These are phyloP conservation scores for Phalanger gymnotis DNA, from an alignment of 2,797 vertebrate genomes.

Conservation along the genomic window DNA sequence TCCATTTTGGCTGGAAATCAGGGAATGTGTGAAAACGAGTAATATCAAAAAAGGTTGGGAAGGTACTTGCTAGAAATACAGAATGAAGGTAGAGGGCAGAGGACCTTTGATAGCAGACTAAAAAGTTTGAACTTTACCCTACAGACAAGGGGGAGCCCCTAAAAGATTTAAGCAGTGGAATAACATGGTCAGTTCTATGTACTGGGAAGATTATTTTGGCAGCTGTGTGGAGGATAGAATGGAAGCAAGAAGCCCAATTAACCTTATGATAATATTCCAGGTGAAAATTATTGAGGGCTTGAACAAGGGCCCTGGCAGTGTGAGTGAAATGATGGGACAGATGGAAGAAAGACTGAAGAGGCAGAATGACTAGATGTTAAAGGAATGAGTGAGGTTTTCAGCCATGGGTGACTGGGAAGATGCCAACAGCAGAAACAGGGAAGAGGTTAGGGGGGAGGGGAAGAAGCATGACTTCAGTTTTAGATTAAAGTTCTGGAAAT, in stretches of 20 bases:
- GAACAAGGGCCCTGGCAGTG: not conserved
- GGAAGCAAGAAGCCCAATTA: not conserved
- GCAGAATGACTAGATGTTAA: constrained; percentile 23
- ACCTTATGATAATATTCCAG: not conserved
- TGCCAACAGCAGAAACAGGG: not conserved
- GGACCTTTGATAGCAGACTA: not conserved
- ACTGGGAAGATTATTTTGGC: not conserved
- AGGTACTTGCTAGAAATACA: not conserved
- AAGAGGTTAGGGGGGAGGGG: constrained; percentile 27
- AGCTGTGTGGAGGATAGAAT: not conserved
- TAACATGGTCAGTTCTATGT: not conserved
- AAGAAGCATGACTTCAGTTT: not conserved
- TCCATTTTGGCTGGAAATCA: not conserved
- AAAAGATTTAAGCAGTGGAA: not conserved
- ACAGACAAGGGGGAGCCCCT: not conserved
- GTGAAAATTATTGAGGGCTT: not conserved
- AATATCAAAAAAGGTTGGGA: not conserved
- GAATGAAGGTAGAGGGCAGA: not conserved
- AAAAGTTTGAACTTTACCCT: not conserved
- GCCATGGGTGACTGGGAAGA: not conserved
- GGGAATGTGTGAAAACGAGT: not conserved
- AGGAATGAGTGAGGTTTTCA: constrained; percentile 34
- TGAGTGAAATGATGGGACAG: not conserved
- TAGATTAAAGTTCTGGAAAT: not conserved
- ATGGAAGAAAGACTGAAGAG: not conserved